These are phyloP conservation scores for Drosophila subsilvestris DNA, from an alignment of 2,888 invertebrate genomes.

Conservation along the genomic window DNA sequence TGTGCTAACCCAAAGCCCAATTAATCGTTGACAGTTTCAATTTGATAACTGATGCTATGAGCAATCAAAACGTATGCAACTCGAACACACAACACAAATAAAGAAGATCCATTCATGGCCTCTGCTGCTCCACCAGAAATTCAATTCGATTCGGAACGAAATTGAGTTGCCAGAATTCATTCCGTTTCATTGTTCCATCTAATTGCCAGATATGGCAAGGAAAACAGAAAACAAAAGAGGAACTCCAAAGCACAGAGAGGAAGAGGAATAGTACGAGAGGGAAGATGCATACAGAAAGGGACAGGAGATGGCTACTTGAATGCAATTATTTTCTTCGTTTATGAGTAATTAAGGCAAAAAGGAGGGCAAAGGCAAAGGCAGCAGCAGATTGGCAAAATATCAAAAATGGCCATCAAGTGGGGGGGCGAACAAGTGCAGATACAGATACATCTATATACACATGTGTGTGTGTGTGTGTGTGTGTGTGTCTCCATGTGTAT, in stretches of 20 bases:
- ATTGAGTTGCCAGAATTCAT: slow-evolving; percentile 2
- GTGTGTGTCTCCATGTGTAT: too few relatives aligned
- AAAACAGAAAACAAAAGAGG: background rate
- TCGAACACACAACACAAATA: too few relatives aligned
- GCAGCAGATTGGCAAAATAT: slow-evolving; percentile 44
- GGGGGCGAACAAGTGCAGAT: slow-evolving; percentile 28
- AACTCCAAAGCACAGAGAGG: background rate
- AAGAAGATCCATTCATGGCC: background rate
- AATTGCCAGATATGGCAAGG: slow-evolving; percentile 14
- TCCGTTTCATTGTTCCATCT: background rate
- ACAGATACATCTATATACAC: slow-evolving; percentile 8
- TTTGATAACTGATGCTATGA: background rate
- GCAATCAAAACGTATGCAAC: background rate
- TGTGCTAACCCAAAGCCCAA: background rate
- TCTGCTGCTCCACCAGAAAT: background rate
- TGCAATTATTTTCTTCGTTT: slow-evolving; percentile 39
- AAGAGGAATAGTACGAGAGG: background rate
- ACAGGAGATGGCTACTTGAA: slow-evolving; percentile 26
- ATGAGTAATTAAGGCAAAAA: slow-evolving; percentile 49
- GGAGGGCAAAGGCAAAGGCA: slow-evolving; percentile 19
- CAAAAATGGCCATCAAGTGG: slow-evolving; percentile 43
- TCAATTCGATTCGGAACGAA: background rate
- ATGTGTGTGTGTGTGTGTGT: slow-evolving; percentile 27
- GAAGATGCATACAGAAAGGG: background rate
- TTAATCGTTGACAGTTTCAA: background rate